phyloP scores from a whole-genome alignment of 2,113 vertebrate genomes.

The Notechis scutatus region DNA sequence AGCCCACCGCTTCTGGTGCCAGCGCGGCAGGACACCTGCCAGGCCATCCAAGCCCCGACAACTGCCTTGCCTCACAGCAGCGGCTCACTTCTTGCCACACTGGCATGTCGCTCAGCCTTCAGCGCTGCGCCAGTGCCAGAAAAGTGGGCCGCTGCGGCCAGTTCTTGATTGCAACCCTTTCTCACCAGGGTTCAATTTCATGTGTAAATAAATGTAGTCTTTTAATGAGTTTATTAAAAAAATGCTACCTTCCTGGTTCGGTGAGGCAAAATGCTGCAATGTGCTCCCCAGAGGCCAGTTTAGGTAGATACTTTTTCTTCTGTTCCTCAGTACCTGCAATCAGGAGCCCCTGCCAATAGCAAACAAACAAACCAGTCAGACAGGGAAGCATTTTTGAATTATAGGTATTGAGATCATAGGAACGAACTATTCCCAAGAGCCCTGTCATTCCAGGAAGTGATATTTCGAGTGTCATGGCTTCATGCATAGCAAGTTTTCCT shows the following conservation, averaged over 20 bases:
- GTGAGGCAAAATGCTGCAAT: conserved; percentile 95
- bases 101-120: too few species aligned
- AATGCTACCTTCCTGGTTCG: conserved; percentile 85
- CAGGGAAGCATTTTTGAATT: background rate
- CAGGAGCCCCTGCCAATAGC: conserved; percentile 84
- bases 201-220: background rate
- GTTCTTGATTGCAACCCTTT: background rate
- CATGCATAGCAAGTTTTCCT: background rate
- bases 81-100: too few species aligned
- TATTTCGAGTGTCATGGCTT: background rate
- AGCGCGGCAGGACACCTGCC: too few species aligned
- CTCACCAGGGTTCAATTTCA: background rate
- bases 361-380: background rate
- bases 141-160: background rate
- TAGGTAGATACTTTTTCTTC: conserved; percentile 90
- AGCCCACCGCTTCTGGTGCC: too few species aligned
- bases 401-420: background rate
- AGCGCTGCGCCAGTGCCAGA: rapidly evolving
- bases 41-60: too few species aligned
- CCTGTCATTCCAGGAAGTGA: background rate
- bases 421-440: background rate
- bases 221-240: background rate
- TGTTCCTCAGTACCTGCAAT: conserved; percentile 90
- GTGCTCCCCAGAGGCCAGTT: conserved; percentile 86
- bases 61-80: too few species aligned